Conservation (phyloP, 2,797 vertebrate species). For the Silurus lanzhouensis region DNA sequence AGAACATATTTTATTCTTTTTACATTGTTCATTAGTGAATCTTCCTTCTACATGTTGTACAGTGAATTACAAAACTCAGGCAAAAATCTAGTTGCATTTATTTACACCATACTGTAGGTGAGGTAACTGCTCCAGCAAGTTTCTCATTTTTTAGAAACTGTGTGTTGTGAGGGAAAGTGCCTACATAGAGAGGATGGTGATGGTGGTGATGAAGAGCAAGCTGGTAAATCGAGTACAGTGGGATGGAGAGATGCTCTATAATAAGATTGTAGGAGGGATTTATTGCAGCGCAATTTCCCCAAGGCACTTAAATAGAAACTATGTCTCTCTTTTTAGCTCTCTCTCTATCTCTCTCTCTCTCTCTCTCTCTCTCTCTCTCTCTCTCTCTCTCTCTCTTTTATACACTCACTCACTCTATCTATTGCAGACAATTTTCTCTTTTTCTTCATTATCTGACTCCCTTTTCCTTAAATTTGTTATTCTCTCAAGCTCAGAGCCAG, state of each 20-base stretch:
- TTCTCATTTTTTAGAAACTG: background rate
- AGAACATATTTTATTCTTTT: background rate
- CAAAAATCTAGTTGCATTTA: background rate
- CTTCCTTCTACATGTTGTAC: background rate
- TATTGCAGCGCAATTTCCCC: constrained; percentile 81
- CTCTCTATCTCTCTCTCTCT: constrained; percentile 33
- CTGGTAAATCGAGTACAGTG: constrained; percentile 25
- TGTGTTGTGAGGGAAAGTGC: background rate
- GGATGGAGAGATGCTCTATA: constrained; percentile 57
- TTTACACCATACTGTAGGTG: background rate
- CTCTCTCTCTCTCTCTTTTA: constrained; percentile 14
- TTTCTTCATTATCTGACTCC: background rate
- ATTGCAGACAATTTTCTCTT: constrained; percentile 19
- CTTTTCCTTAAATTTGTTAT: constrained; percentile 28
- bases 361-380: constrained; percentile 23
- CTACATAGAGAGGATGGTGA: constrained; percentile 12
- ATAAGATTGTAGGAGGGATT: constrained; percentile 78
- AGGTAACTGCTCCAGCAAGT: constrained; percentile 48
- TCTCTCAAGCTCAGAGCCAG: constrained; percentile 30
- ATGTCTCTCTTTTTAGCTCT: constrained; percentile 60
- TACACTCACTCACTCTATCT: background rate
- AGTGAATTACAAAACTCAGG: too few species aligned
- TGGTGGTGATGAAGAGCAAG: constrained; percentile 18
- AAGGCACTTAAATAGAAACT: constrained; percentile 79
- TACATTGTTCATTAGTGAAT: background rate